A percentile compares a stretch with the other conserved stretches of the same genome.
These are phyloP conservation scores for Hydraecia micacea DNA, from an alignment of 2,888 invertebrate genomes.

Conservation along the genomic window DNA sequence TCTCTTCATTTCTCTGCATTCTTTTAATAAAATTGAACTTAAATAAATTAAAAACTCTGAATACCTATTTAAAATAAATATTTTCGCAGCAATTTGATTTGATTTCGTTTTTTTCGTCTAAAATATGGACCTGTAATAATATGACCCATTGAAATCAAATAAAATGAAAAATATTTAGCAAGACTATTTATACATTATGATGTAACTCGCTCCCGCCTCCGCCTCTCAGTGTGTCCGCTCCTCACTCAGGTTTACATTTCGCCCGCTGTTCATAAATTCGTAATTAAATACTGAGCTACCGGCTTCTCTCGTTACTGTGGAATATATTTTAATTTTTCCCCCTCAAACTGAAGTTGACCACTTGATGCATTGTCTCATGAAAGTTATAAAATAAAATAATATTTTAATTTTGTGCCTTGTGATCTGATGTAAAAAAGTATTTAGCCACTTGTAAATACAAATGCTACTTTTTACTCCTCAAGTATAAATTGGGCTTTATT, in stretches of 20 bases:
- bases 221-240: slow-evolving; percentile 50
- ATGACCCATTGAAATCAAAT: neutral
- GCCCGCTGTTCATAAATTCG: slow-evolving; percentile 87
- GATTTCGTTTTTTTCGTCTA: neutral
- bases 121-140: neutral
- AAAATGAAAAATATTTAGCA: neutral
- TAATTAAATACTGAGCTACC: slow-evolving; percentile 88
- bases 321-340: slow-evolving; percentile 84
- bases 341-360: slow-evolving; percentile 39
- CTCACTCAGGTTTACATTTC: slow-evolving; percentile 80
- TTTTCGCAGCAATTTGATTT: neutral
- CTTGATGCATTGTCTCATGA: neutral
- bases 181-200: neutral
- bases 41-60: neutral
- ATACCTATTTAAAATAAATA: neutral
- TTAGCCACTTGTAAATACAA: neutral
- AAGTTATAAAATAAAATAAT: neutral
- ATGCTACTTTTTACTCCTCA: too few species aligned
- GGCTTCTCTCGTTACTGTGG: slow-evolving; percentile 80
- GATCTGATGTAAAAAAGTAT: neutral
- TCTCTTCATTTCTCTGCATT: neutral
- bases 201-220: slow-evolving; percentile 39
- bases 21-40: neutral
- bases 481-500: too few species aligned
- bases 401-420: neutral